These are phyloP conservation scores for Oncorhynchus kisutch DNA, from an alignment of 2,113 vertebrate genomes.

Conservation along the genomic window DNA sequence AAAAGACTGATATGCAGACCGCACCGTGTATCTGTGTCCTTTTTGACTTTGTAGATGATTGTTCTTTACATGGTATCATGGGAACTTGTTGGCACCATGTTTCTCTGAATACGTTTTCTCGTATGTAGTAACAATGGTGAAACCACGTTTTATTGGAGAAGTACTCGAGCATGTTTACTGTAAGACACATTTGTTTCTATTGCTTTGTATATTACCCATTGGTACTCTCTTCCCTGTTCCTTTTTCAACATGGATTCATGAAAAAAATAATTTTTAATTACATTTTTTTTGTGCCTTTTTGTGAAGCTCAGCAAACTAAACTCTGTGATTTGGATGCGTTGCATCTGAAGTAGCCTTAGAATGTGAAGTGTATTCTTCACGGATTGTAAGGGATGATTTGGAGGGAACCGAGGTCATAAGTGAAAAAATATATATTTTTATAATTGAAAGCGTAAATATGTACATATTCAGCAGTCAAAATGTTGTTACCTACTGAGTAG, in stretches of 20 bases:
- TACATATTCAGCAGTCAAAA: slow-evolving; percentile 84
- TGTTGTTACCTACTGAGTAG: slow-evolving; percentile 93
- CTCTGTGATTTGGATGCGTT: slow-evolving; percentile 32
- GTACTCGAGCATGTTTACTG: neutral
- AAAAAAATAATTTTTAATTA: neutral
- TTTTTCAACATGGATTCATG: neutral
- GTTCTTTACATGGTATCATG: neutral
- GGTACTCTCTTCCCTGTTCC: neutral
- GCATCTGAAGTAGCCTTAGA: neutral
- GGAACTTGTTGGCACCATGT: neutral
- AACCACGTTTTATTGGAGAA: neutral
- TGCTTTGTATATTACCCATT: neutral
- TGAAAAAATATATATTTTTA: slow-evolving; percentile 84
- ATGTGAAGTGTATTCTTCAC: neutral
- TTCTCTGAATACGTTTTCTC: slow-evolving; percentile 46
- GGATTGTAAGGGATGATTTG: slow-evolving; percentile 48
- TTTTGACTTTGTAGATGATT: neutral
- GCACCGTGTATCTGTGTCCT: neutral
- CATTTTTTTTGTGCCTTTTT: slow-evolving; percentile 28
- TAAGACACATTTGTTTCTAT: slow-evolving; percentile 23
- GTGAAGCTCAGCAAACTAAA: neutral
- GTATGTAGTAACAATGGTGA: neutral
- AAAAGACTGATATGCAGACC: neutral
- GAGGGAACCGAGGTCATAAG: slow-evolving; percentile 62
- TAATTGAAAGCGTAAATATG: slow-evolving; percentile 79